These are phyloP conservation scores for Myiozetetes cayanensis DNA, from an alignment of 2,113 vertebrate genomes.

Conservation along the genomic window DNA sequence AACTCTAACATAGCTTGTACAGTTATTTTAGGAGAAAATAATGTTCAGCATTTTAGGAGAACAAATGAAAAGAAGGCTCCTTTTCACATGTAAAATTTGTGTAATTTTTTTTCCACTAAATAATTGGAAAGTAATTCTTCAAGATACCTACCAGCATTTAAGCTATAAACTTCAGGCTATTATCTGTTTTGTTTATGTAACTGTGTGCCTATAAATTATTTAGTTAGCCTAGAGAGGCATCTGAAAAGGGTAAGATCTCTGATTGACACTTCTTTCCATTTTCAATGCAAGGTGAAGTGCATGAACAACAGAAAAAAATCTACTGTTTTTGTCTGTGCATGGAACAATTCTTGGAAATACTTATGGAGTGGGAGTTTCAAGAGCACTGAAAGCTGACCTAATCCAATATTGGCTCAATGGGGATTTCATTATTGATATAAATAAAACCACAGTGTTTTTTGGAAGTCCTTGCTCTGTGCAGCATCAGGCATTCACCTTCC, in stretches of 20 bases:
- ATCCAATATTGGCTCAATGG: neutral
- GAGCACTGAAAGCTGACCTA: neutral
- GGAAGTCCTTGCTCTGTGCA: neutral
- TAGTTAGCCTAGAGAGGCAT: neutral
- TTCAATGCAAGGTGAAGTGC: neutral
- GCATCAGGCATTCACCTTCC: neutral
- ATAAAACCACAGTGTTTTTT: neutral
- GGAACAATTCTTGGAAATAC: neutral
- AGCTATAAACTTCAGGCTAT: neutral
- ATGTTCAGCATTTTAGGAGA: neutral
- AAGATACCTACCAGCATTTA: neutral
- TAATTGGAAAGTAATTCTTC: neutral
- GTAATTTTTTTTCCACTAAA: neutral
- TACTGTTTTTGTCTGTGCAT: neutral
- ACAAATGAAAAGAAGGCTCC: neutral
- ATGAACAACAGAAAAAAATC: neutral
- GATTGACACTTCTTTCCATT: neutral
- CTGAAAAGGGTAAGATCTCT: neutral
- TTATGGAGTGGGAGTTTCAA: neutral
- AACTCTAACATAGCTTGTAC: neutral
- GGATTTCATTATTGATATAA: neutral
- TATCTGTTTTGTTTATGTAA: neutral
- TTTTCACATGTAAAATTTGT: neutral
- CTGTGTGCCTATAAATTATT: neutral
- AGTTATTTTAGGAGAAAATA: neutral